These are phyloP conservation scores for Anoura caudifer DNA, from an alignment of 2,113 vertebrate genomes.

Conservation along the genomic window DNA sequence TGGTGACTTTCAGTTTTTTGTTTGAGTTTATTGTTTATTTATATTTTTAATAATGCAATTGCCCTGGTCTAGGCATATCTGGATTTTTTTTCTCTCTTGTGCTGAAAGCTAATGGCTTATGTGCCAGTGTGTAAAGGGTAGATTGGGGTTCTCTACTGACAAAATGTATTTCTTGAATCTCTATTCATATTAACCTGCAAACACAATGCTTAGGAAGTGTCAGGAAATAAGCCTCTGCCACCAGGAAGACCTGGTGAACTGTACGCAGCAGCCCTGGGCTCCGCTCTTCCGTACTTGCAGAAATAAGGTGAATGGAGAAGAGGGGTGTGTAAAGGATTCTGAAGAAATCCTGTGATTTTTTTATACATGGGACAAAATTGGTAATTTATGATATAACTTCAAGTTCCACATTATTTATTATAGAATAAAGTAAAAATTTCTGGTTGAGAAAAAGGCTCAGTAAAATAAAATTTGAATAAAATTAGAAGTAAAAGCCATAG, in stretches of 20 bases:
- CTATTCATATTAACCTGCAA: background rate
- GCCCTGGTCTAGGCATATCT: background rate
- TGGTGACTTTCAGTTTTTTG: background rate
- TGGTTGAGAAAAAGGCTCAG: background rate
- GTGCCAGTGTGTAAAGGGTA: background rate
- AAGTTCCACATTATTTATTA: background rate
- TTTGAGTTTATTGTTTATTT: conserved; percentile 23
- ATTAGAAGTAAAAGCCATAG: background rate
- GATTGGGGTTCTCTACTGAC: background rate
- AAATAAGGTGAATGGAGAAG: background rate
- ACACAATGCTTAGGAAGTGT: background rate
- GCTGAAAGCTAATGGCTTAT: background rate
- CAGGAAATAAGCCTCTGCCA: background rate
- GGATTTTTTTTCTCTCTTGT: background rate
- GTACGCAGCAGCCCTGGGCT: background rate
- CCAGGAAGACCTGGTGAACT: background rate
- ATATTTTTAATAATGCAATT: conserved; percentile 32
- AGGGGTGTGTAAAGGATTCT: background rate
- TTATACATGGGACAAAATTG: background rate
- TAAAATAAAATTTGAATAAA: conserved; percentile 35
- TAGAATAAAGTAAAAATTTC: background rate
- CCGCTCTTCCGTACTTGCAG: background rate
- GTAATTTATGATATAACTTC: background rate
- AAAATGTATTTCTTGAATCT: background rate
- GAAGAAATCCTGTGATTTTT: background rate